These are phyloP conservation scores for Meiosimyza platycephala DNA, from an alignment of 2,888 invertebrate genomes.

Conservation along the genomic window DNA sequence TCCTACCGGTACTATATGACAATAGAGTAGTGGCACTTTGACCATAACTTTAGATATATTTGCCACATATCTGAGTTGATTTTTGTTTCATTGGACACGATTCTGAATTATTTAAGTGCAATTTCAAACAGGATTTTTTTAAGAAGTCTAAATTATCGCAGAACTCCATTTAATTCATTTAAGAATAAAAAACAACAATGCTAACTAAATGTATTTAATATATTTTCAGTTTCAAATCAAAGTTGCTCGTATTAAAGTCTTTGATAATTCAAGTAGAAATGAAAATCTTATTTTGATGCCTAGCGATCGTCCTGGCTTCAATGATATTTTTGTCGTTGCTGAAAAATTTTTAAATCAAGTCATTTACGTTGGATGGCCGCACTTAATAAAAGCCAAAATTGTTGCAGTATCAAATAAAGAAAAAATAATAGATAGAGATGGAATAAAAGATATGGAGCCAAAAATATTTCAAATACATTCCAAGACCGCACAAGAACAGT, in stretches of 20 bases:
- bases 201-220: not conserved
- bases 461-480: constrained; percentile 52
- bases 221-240: constrained; percentile 72
- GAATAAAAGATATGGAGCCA: constrained; percentile 47
- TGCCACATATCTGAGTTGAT: too few relatives aligned
- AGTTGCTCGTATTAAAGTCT: constrained; percentile 84
- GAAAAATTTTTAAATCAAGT: constrained; percentile 76
- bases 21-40: too few relatives aligned
- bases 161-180: too few relatives aligned
- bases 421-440: constrained; percentile 63
- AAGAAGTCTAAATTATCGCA: too few relatives aligned
- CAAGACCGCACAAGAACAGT: constrained; percentile 59
- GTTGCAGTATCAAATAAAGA: constrained; percentile 59
- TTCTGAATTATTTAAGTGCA: too few relatives aligned
- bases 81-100: too few relatives aligned
- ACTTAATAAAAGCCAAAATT: constrained; percentile 85
- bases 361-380: constrained; percentile 92
- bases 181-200: too few relatives aligned
- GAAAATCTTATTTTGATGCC: constrained; percentile 85
- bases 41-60: too few relatives aligned
- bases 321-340: constrained; percentile 70
- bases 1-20: too few relatives aligned
- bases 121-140: too few relatives aligned
- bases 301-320: constrained; percentile 60
- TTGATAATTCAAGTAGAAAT: constrained; percentile 84